Conservation (phyloP, 2,888 invertebrate species). For the Epirrita christyi region DNA sequence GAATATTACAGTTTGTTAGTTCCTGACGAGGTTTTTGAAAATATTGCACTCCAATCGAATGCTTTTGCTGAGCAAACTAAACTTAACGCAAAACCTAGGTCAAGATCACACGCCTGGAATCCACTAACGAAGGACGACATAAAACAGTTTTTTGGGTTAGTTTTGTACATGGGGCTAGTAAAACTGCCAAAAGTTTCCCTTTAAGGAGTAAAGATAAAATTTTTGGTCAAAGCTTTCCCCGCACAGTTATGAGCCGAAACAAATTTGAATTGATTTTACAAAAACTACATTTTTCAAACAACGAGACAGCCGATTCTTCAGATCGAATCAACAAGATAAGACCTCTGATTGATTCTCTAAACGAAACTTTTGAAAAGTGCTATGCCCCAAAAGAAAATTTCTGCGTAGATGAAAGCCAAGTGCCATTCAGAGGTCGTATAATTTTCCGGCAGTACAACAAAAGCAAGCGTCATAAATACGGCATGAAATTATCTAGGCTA, state of each 20-base stretch:
- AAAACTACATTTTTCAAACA: not conserved
- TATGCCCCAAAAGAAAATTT: conserved; percentile 45
- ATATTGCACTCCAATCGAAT: too few species aligned
- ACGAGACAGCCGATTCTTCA: not conserved
- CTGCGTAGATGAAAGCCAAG: conserved; percentile 46
- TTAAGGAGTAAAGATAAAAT: conserved; percentile 34
- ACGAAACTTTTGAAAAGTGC: conserved; percentile 42
- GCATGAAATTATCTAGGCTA: conserved; percentile 50
- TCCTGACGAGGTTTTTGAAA: too few species aligned
- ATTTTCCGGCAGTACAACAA: conserved; percentile 48
- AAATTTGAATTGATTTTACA: conserved; percentile 32
- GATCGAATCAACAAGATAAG: conserved; percentile 46
- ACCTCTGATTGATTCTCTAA: conserved; percentile 36
- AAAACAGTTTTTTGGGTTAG: not conserved
- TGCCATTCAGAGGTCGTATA: conserved; percentile 44
- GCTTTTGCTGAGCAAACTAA: too few species aligned
- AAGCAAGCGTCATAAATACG: conserved; percentile 42
- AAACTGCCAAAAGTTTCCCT: conserved; percentile 39
- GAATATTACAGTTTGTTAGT: too few species aligned
- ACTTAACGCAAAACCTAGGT: too few species aligned
- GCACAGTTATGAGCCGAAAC: conserved; percentile 36
- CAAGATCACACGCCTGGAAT: too few species aligned
- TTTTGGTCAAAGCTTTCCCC: conserved; percentile 34
- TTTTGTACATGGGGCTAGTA: conserved; percentile 39
- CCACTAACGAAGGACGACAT: not conserved